Percentiles rank a stretch among this genome's conserved stretches.
Conservation (phyloP, 2,113 vertebrate genomes). For the Ibidorhyncha struthersii region DNA sequence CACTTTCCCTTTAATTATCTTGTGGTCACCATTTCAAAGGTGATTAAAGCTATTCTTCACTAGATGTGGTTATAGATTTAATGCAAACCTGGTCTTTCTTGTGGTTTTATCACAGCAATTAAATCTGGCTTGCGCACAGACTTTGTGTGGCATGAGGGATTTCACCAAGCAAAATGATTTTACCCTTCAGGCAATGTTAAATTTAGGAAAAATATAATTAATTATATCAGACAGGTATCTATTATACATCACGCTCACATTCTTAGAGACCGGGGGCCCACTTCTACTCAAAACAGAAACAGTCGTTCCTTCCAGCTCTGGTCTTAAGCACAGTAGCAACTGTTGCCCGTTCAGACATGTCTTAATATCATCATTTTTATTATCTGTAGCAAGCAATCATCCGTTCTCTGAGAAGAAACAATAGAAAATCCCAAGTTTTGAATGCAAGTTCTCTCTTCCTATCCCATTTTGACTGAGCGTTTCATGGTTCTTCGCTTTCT, state of each 20-base stretch:
- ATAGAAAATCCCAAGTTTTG: not conserved
- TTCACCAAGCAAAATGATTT: constrained; percentile 83
- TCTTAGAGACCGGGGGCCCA: constrained; percentile 70
- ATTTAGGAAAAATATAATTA: constrained; percentile 96
- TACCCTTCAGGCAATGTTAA: constrained; percentile 88
- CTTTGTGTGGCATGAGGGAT: constrained; percentile 92
- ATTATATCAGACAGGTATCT: constrained; percentile 92
- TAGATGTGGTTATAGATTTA: constrained; percentile 92
- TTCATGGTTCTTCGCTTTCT: not conserved
- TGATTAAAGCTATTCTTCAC: constrained; percentile 89
- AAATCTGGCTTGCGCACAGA: constrained; percentile 87
- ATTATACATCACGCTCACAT: constrained; percentile 77
- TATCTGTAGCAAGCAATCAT: not conserved
- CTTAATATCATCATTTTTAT: constrained; percentile 20
- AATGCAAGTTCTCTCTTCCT: not conserved
- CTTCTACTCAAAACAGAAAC: constrained; percentile 45
- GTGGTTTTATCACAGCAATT: constrained; percentile 95
- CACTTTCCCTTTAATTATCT: constrained; percentile 96
- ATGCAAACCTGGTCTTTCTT: constrained; percentile 95
- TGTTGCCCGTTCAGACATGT: not conserved
- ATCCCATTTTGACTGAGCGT: not conserved
- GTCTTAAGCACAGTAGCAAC: constrained; percentile 16
- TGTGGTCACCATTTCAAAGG: constrained; percentile 92
- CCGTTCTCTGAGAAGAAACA: not conserved
- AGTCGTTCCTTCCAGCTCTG: not conserved